Conservation (phyloP, 1,140 invertebrate species). For the Nymphalis io region DNA sequence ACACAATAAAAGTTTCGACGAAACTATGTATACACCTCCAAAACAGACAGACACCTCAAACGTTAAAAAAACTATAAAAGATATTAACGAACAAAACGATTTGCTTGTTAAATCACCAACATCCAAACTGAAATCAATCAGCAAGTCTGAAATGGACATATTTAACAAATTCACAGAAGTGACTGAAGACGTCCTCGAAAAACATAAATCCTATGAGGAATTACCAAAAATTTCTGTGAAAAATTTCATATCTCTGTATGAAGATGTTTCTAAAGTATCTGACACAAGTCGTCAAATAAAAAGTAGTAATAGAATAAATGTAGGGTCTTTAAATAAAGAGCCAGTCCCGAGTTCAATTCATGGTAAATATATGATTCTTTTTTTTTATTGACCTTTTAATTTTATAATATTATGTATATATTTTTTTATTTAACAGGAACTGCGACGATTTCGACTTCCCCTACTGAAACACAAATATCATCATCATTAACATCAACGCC, state of each 20-base stretch:
- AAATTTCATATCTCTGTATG: conserved; percentile 69
- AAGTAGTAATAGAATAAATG: conserved; percentile 31
- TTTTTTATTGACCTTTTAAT: background rate
- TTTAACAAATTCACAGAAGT: conserved; percentile 58
- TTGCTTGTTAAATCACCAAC: conserved; percentile 23
- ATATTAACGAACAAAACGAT: conserved; percentile 35
- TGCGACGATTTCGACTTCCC: conserved; percentile 25
- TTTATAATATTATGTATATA: background rate
- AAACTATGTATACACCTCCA: conserved; percentile 12
- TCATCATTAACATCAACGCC: too few species aligned
- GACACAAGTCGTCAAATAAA: conserved; percentile 40
- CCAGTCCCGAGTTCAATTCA: conserved; percentile 48
- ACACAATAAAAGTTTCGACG: conserved; percentile 28
- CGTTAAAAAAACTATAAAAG: conserved; percentile 41
- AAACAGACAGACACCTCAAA: conserved; percentile 16
- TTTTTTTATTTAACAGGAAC: conserved; percentile 41
- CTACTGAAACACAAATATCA: background rate
- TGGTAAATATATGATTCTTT: conserved; percentile 39
- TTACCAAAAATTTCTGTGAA: conserved; percentile 71
- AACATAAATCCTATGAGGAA: conserved; percentile 74
- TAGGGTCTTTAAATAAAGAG: conserved; percentile 15
- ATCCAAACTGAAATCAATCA: conserved; percentile 56
- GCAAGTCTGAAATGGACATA: conserved; percentile 77
- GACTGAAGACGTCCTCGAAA: conserved; percentile 56
- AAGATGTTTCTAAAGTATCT: conserved; percentile 61